Conservation (phyloP, 2,113 vertebrate species). For the Podilymbus podiceps region DNA sequence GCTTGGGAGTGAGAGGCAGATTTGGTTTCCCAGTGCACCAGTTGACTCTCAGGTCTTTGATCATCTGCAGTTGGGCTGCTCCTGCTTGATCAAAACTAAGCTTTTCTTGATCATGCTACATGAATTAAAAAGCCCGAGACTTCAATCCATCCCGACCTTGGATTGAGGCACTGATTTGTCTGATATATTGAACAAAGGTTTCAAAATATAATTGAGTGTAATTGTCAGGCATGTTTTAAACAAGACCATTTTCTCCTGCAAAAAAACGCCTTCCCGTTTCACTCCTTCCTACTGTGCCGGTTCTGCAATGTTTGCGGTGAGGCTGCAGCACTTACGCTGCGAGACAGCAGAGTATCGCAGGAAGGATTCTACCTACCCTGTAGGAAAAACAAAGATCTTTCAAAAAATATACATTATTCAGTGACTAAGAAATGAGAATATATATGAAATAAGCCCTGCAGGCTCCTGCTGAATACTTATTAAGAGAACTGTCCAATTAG, state of each 20-base stretch:
- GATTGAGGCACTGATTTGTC: neutral
- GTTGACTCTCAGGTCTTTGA: neutral
- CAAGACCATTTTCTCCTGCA: neutral
- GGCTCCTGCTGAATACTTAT: neutral
- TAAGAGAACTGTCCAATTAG: neutral
- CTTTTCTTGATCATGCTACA: neutral
- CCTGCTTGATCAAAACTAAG: slow-evolving; percentile 19
- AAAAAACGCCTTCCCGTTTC: neutral
- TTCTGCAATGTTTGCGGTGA: neutral
- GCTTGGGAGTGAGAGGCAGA: neutral
- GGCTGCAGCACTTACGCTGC: neutral
- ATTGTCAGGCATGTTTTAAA: neutral
- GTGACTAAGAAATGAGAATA: slow-evolving; percentile 27
- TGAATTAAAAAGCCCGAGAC: neutral
- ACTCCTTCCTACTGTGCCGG: accelerated
- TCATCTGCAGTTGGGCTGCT: neutral
- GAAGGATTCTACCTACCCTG: slow-evolving; percentile 12
- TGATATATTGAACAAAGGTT: neutral
- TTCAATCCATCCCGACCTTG: neutral
- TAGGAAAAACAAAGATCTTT: slow-evolving; percentile 45
- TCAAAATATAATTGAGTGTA: neutral
- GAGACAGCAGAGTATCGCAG: neutral
- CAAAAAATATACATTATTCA: slow-evolving; percentile 19
- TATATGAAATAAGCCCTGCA: neutral
- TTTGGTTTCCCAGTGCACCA: neutral